Conservation (phyloP, 1,140 invertebrate genomes). For the Drosophila kurseongensis region DNA sequence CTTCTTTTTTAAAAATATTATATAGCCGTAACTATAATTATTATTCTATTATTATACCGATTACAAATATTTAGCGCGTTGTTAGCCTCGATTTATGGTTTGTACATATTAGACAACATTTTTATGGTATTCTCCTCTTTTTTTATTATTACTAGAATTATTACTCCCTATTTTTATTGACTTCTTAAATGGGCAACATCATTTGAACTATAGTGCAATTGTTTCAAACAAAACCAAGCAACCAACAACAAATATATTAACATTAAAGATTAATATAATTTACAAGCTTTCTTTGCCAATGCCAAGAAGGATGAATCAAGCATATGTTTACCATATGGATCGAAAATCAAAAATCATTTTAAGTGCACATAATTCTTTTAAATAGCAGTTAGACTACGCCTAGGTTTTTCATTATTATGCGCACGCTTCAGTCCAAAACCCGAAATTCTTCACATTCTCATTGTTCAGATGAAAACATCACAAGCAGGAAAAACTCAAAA, state of each 20-base stretch:
- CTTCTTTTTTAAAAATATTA: slow-evolving; percentile 55
- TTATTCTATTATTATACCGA: slow-evolving; percentile 39
- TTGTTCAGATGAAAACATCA: slow-evolving; percentile 31
- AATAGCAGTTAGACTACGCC: slow-evolving; percentile 57
- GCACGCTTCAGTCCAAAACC: slow-evolving; percentile 40
- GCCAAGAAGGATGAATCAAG: slow-evolving; percentile 67
- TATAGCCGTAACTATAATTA: slow-evolving; percentile 56
- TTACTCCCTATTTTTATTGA: slow-evolving; percentile 52
- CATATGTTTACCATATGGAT: slow-evolving; percentile 41
- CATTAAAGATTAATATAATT: slow-evolving; percentile 74
- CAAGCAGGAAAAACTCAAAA: slow-evolving; percentile 36
- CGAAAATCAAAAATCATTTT: slow-evolving; percentile 81
- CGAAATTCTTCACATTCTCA: slow-evolving; percentile 45
- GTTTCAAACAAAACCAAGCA: slow-evolving; percentile 76
- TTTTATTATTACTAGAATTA: slow-evolving; percentile 58
- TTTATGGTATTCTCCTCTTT: slow-evolving; percentile 46
- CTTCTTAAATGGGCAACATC: slow-evolving; percentile 73
- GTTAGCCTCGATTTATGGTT: slow-evolving; percentile 81
- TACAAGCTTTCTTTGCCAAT: slow-evolving; percentile 76
- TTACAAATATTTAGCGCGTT: slow-evolving; percentile 54
- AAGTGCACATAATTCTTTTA: slow-evolving; percentile 74
- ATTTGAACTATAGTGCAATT: slow-evolving; percentile 83
- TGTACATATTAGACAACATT: slow-evolving; percentile 79
- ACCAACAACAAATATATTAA: slow-evolving; percentile 66
- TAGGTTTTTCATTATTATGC: slow-evolving; percentile 59